These are phyloP conservation scores for Apis florea DNA, from an alignment of 1,140 invertebrate species.

Conservation along the genomic window DNA sequence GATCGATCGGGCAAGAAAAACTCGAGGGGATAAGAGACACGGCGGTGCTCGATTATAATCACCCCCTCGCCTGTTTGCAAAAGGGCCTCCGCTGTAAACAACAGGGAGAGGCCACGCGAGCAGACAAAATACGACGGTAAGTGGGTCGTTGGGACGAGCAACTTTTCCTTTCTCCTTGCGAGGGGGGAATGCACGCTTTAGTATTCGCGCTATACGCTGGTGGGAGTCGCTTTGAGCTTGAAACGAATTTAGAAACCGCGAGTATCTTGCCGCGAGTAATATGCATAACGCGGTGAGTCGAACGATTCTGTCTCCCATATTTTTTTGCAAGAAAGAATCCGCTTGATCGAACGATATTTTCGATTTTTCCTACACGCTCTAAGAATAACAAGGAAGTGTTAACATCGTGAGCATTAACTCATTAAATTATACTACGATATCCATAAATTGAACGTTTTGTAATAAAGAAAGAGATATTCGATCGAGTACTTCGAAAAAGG, in stretches of 20 bases:
- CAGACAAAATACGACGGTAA: constrained; percentile 51
- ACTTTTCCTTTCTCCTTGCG: constrained; percentile 56
- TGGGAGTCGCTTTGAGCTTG: background rate
- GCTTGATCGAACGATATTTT: no score
- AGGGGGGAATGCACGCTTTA: constrained; percentile 2
- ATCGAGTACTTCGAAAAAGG: no score
- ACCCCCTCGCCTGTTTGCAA: constrained; percentile 53
- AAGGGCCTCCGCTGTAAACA: constrained; percentile 58
- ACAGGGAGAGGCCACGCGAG: constrained; percentile 35
- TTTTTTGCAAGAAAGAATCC: no score
- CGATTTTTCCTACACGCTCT: no score
- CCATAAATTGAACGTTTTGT: no score
- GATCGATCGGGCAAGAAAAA: constrained; percentile 17
- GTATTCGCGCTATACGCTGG: constrained; percentile 23
- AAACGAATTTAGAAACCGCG: constrained; percentile 34
- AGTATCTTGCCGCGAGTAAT: constrained; percentile 10
- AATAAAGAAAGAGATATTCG: no score
- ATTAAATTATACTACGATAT: no score
- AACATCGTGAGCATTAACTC: no score
- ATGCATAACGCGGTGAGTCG: no score
- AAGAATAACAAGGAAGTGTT: no score
- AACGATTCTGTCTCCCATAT: no score
- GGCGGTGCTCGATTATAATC: constrained; percentile 54
- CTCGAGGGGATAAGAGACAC: background rate
- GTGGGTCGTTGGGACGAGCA: constrained; percentile 56